These are phyloP conservation scores for Ennomos fuscantarius DNA, from an alignment of 2,888 invertebrate genomes.

Conservation along the genomic window DNA sequence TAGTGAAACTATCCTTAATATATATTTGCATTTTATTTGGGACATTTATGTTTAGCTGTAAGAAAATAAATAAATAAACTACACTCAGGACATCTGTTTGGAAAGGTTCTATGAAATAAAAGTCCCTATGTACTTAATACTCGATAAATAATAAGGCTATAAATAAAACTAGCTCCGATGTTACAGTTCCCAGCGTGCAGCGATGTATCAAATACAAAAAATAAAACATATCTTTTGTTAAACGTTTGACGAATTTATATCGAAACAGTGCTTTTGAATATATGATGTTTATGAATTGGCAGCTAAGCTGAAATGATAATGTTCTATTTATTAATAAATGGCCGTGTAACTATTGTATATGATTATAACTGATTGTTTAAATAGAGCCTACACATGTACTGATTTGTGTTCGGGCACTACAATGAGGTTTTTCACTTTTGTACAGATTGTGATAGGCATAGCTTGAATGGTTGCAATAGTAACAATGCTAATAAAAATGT, in stretches of 20 bases:
- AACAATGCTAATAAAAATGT: conserved; percentile 68
- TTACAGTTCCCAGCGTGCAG: conserved; percentile 4
- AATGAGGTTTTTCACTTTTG: conserved; percentile 52
- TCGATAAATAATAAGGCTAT: too few species aligned
- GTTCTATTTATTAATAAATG: too few species aligned
- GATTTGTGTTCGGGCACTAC: not conserved
- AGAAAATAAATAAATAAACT: too few species aligned
- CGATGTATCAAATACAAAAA: conserved; percentile 30
- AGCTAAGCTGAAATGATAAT: conserved; percentile 24
- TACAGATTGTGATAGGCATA: conserved; percentile 53
- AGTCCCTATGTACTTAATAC: too few species aligned
- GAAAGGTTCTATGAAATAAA: not conserved
- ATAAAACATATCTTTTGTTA: conserved; percentile 30
- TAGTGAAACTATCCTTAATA: too few species aligned
- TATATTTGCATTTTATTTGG: too few species aligned
- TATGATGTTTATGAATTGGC: conserved; percentile 18
- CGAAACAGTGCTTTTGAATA: conserved; percentile 18
- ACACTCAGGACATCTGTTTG: too few species aligned
- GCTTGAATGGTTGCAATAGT: conserved; percentile 69
- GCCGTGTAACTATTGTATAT: too few species aligned
- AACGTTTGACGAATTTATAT: conserved; percentile 23
- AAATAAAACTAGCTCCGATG: not conserved
- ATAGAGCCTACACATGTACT: not conserved
- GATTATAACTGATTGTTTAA: conserved; percentile 2
- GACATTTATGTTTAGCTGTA: too few species aligned